Evolutionary conservation across 2,113 vertebrate species (phyloP).

Genomic region (Pontoporia blainvillei): DNA sequence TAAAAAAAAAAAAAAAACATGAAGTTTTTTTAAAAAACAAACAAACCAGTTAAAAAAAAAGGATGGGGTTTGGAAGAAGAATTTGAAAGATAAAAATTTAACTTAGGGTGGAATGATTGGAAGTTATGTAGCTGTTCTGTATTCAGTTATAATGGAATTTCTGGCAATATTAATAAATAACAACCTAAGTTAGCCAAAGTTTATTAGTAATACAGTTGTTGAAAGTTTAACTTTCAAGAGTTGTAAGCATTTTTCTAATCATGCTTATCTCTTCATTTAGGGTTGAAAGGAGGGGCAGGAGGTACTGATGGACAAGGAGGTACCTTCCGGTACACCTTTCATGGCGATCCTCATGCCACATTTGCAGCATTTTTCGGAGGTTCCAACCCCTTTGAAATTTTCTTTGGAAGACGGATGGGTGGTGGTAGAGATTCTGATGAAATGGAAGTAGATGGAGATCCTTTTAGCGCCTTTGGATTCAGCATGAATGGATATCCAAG

Average conservation of each 20-base stretch:
- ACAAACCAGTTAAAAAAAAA: not conserved
- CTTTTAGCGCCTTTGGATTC: slow-evolving; percentile 94
- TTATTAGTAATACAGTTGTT: not conserved
- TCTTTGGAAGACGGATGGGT: slow-evolving; percentile 93
- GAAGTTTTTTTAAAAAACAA: too few relatives aligned
- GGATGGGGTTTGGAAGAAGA: slow-evolving; percentile 11
- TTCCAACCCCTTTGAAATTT: slow-evolving; percentile 97
- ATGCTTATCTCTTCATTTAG: slow-evolving; percentile 74
- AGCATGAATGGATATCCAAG: slow-evolving; percentile 96
- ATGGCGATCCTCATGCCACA: slow-evolving; percentile 96
- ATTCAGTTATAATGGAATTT: slow-evolving; percentile 1
- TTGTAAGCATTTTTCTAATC: slow-evolving; percentile 23
- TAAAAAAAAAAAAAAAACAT: too few relatives aligned
- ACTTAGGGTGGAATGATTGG: not conserved
- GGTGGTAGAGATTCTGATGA: slow-evolving; percentile 93
- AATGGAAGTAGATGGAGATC: slow-evolving; percentile 97
- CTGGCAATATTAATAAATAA: not conserved
- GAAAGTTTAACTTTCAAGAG: not conserved
- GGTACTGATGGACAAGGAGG: slow-evolving; percentile 91
- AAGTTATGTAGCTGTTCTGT: not conserved
- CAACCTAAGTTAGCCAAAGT: not conserved
- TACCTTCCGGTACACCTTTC: slow-evolving; percentile 96
- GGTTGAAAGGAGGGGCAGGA: slow-evolving; percentile 94
- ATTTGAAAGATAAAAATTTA: slow-evolving; percentile 43
- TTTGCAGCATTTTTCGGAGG: slow-evolving; percentile 98